Percentiles rank a stretch among this genome's conserved stretches.
Conservation (phyloP, 1,140 invertebrate genomes). For the Pemphigus obesinymphae region DNA sequence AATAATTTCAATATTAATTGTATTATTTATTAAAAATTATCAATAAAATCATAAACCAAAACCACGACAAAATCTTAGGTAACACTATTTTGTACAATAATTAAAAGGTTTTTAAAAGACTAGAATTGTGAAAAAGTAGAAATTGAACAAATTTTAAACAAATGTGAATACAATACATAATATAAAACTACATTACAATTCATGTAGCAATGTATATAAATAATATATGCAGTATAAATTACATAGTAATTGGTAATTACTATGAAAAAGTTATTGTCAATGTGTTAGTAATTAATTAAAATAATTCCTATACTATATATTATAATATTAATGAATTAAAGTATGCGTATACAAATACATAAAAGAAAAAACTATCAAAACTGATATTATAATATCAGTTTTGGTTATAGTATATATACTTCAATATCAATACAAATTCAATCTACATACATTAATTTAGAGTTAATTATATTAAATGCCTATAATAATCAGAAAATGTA, state of each 20-base stretch:
- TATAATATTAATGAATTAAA: background rate
- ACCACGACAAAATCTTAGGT: background rate
- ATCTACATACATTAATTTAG: background rate
- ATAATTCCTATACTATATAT: background rate
- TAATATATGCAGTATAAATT: background rate
- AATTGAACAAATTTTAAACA: background rate
- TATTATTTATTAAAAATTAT: background rate
- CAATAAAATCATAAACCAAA: background rate
- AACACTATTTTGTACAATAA: slow-evolving; percentile 14
- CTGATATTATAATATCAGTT: background rate
- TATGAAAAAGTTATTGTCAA: slow-evolving; percentile 15
- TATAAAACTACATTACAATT: background rate
- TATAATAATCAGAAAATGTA: background rate
- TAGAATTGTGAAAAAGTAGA: slow-evolving; percentile 24
- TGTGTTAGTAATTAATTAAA: slow-evolving; percentile 6
- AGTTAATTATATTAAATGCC: background rate
- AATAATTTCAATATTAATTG: background rate
- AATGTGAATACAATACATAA: background rate
- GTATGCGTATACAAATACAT: background rate
- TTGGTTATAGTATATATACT: background rate
- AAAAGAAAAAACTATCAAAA: background rate
- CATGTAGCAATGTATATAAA: background rate
- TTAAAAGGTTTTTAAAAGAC: background rate
- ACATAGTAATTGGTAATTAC: background rate
- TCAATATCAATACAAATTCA: background rate